These are phyloP conservation scores for Desmodus rotundus DNA, from an alignment of 2,113 vertebrate genomes.

Conservation along the genomic window DNA sequence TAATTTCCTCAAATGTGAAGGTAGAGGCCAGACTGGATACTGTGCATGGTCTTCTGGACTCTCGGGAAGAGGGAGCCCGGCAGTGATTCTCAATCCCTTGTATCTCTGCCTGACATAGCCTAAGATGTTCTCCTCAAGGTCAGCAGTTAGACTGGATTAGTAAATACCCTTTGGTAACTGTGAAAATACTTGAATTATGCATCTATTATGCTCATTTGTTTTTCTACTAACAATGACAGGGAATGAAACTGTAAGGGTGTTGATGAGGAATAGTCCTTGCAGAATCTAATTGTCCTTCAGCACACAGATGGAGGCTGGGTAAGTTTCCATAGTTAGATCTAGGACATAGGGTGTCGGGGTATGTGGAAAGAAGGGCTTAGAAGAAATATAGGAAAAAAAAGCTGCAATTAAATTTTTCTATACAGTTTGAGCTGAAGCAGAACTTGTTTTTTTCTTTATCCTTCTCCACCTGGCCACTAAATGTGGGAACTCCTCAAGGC, in stretches of 20 bases:
- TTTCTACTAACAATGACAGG: not conserved
- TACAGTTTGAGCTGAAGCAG: not conserved
- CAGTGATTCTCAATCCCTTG: not conserved
- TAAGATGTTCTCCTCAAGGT: not conserved
- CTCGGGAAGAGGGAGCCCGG: not conserved
- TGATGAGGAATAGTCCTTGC: not conserved
- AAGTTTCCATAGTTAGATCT: not conserved
- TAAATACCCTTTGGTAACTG: not conserved
- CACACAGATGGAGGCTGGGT: not conserved
- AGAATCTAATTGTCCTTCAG: not conserved
- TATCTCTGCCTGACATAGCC: not conserved
- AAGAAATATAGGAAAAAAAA: not conserved
- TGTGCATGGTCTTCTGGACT: not conserved
- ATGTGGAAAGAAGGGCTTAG: not conserved
- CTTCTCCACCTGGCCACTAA: not conserved
- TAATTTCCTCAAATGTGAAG: not conserved
- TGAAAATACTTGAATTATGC: not conserved
- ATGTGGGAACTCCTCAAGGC: not conserved
- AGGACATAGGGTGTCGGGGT: not conserved
- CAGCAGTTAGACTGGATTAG: not conserved
- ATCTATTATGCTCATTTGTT: not conserved
- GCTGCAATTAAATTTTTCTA: not conserved
- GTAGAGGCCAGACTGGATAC: not conserved
- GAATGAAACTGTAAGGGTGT: not conserved
- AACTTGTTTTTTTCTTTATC: not conserved